These are phyloP conservation scores for Cyanoderma ruficeps DNA, from an alignment of 2,113 vertebrate species.

Conservation along the genomic window DNA sequence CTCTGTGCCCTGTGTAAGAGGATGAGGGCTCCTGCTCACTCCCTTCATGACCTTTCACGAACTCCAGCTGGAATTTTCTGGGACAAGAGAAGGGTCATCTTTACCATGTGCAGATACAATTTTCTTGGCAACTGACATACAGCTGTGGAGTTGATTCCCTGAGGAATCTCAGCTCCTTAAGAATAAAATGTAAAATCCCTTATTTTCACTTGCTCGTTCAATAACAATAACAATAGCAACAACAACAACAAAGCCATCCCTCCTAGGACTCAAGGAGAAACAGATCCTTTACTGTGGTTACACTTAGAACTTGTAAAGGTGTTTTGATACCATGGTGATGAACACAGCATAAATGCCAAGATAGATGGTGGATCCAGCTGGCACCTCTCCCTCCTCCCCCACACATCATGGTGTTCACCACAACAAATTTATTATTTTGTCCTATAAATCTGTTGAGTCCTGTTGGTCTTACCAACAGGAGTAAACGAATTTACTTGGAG, in stretches of 20 bases:
- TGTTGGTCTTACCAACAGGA: not conserved
- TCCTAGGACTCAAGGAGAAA: not conserved
- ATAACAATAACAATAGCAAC: not conserved
- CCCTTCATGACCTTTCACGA: not conserved
- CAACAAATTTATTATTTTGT: conserved; percentile 51
- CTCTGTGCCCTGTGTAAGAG: not conserved
- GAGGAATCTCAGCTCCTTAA: not conserved
- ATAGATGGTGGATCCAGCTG: conserved; percentile 38
- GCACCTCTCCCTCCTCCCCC: conserved; percentile 43
- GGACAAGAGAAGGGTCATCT: not conserved
- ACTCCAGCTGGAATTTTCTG: not conserved
- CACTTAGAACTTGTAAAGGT: conserved; percentile 40
- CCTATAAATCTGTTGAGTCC: conserved; percentile 34
- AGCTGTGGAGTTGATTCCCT: not conserved
- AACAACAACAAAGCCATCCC: not conserved
- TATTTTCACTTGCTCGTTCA: not conserved
- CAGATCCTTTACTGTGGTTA: not conserved
- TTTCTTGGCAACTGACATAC: not conserved
- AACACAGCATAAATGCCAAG: conserved; percentile 32
- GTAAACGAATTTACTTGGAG: not conserved
- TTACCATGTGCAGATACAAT: not conserved
- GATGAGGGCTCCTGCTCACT: not conserved
- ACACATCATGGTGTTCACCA: conserved; percentile 47
- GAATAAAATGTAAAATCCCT: not conserved
- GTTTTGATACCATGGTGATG: conserved; percentile 57